Percentiles rank a stretch among this genome's conserved stretches.
Evolutionary conservation across 1,140 invertebrate species (phyloP).

Genomic region (Hetaerina americana): DNA sequence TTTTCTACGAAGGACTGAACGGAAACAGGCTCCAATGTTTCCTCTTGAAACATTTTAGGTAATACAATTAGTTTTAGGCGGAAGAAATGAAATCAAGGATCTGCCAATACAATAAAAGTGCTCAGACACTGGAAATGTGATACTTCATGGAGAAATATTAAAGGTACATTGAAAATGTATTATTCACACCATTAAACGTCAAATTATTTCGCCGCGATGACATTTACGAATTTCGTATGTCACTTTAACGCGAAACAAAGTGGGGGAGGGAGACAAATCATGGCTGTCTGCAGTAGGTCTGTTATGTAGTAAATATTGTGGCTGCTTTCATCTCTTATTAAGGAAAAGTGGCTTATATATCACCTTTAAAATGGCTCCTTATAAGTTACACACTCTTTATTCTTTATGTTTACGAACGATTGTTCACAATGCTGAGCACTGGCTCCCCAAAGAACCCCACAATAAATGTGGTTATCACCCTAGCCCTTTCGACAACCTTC

Average conservation of each 20-base stretch:
- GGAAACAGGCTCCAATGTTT: neutral
- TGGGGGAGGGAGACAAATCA: neutral
- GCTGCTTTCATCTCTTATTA: too few species aligned
- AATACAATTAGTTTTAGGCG: too few species aligned
- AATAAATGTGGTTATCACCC: neutral
- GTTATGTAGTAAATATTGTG: neutral
- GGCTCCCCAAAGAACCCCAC: constrained; percentile 6
- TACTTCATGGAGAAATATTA: too few species aligned
- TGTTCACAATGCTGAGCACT: constrained; percentile 10
- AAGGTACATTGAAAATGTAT: too few species aligned
- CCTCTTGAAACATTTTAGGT: neutral
- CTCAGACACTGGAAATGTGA: too few species aligned
- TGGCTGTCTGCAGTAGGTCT: neutral
- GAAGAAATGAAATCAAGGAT: too few species aligned
- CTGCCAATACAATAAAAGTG: too few species aligned
- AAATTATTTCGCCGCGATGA: too few species aligned
- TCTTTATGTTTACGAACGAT: constrained; percentile 10
- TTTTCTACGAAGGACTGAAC: neutral
- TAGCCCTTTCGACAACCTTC: constrained; percentile 12
- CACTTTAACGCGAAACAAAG: too few species aligned
- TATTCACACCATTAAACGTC: too few species aligned
- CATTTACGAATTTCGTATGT: too few species aligned
- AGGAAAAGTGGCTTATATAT: too few species aligned
- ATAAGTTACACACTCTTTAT: constrained; percentile 9
- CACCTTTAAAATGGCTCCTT: constrained; percentile 6